phyloP scores from a whole-genome alignment of 2,113 vertebrate genomes.

The Dicaeum eximium region DNA sequence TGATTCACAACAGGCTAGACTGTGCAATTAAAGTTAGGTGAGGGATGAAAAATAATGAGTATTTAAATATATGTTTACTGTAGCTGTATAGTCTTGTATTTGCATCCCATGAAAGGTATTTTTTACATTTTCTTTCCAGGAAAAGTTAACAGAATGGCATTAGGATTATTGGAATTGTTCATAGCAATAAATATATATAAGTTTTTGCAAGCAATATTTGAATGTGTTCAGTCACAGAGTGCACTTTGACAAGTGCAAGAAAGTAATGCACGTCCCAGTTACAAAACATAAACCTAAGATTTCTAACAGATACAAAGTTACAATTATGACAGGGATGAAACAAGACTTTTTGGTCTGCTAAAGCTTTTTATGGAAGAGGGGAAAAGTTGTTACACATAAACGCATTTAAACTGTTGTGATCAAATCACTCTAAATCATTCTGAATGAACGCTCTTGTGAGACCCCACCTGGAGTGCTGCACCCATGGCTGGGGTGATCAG shows the following conservation, averaged over 20 bases:
- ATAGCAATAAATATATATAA: accelerated
- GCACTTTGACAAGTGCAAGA: not conserved
- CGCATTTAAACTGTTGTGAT: not conserved
- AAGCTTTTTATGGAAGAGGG: not conserved
- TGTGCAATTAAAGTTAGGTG: not conserved
- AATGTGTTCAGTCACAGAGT: not conserved
- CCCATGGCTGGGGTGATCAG: not conserved
- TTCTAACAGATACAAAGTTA: not conserved
- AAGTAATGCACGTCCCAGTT: not conserved
- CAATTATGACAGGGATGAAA: not conserved
- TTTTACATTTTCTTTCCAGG: not conserved
- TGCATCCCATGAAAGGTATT: not conserved
- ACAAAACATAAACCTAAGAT: not conserved
- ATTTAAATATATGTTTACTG: not conserved
- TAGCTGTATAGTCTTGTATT: not conserved
- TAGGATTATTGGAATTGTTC: not conserved
- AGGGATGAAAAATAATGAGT: not conserved
- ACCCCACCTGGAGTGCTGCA: not conserved
- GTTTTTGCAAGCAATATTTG: not conserved
- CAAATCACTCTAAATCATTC: not conserved
- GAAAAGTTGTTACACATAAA: not conserved
- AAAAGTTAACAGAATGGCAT: not conserved
- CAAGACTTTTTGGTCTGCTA: not conserved
- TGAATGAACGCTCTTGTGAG: not conserved
- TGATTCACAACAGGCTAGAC: not conserved